Evolutionary conservation across 1,140 invertebrate genomes (phyloP), one percentile per base, ranked within the genome.

Genomic region (Galleria mellonella): DNA sequence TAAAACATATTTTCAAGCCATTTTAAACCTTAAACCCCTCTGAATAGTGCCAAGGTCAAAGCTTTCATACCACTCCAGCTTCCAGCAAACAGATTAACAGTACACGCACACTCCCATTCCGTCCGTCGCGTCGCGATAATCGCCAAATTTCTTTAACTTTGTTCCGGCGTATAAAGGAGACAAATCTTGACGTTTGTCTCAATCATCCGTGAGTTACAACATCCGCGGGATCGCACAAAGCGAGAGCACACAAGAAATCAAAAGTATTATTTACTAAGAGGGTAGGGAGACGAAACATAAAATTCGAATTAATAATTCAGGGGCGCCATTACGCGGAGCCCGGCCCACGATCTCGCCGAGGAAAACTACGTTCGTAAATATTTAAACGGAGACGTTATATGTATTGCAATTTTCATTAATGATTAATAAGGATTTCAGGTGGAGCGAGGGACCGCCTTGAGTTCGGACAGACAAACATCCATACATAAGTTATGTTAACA

Each of bases 371-470:
- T 38, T 40, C 44, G 55, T 78, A 67, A 79, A 82, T 83, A 83
- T 83, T 79, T 77, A 58, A 82, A 55, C 55, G 56, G 46, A 51
- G 46, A 62, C 69, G 71, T 78, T 78, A 82, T 82, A 77, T 82
- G 73, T 79, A 83, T 79, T 79, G 74, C 72, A 83, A 76, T 83
- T 78, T 76, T 79, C 75, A 79, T 83, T 72, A 83, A 83, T 73
- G 58, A 70, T 71, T 77, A 71, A 78, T 59, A 61, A 62, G 62
- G 61, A 70, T 67, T 66, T 58, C 54, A 66, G 62, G 55, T 50
- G 48, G 57, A 57, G 55, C 56, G 39, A 54, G 62, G 58, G 59
- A 58, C 51, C 51, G 43, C 48, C 17, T 23, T 23, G 31, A 23
- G 30, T 33, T 31, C 17, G 41, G 46, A 53, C 50, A 50, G 55